These are phyloP conservation scores for Xyrauchen texanus DNA, from an alignment of 2,113 vertebrate genomes.

Conservation along the genomic window DNA sequence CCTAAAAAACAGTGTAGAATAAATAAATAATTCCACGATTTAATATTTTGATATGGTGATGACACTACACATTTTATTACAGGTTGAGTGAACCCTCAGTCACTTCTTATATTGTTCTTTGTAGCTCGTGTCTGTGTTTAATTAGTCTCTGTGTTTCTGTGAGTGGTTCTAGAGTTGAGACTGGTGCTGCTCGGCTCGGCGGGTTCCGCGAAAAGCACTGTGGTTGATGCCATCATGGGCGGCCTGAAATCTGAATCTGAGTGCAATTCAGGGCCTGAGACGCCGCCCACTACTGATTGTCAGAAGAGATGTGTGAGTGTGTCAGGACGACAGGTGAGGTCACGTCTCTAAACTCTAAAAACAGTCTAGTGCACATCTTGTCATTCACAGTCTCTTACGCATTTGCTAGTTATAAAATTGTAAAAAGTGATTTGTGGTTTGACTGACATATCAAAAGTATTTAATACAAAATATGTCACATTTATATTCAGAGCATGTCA, in stretches of 20 bases:
- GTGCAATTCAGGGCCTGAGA: conserved; percentile 31
- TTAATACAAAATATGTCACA: no score
- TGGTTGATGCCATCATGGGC: conserved; percentile 66
- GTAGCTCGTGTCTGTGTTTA: background rate
- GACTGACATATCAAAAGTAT: no score
- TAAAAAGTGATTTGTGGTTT: no score
- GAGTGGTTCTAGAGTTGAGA: conserved; percentile 55
- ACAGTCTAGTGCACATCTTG: no score
- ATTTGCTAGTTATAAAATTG: no score
- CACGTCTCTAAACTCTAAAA: background rate
- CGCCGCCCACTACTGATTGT: conserved; percentile 27
- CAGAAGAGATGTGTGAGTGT: conserved; percentile 61
- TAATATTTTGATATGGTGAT: background rate
- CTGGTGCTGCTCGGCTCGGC: conserved; percentile 71
- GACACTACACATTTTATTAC: background rate
- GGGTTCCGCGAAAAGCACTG: conserved; percentile 58
- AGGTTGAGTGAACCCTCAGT: no score
- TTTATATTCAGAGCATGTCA: no score
- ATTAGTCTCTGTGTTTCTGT: background rate
- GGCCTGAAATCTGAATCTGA: conserved; percentile 29
- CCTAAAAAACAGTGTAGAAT: background rate
- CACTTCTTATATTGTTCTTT: background rate
- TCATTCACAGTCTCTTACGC: no score
- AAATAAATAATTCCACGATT: background rate
- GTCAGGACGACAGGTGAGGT: conserved; percentile 67